These are phyloP conservation scores for Drosophila cracens DNA, from an alignment of 2,888 invertebrate genomes.

Conservation along the genomic window DNA sequence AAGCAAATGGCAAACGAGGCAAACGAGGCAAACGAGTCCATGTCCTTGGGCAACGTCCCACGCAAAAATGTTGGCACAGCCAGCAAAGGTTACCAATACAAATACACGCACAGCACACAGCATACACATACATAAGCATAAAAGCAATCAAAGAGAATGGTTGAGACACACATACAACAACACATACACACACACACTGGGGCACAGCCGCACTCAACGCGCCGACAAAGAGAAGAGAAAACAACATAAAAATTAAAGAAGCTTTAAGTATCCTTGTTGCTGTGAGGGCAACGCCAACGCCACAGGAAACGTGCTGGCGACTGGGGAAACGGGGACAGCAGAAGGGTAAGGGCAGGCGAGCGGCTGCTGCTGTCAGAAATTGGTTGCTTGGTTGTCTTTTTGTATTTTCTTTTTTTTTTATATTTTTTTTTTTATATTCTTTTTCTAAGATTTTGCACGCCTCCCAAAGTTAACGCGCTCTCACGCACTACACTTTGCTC, in stretches of 20 bases:
- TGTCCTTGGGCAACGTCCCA: conserved; percentile 81
- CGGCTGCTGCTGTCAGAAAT: conserved; percentile 45
- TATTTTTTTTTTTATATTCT: conserved; percentile 23
- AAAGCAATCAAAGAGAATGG: conserved; percentile 42
- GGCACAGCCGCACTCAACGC: conserved; percentile 52
- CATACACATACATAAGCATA: conserved; percentile 31
- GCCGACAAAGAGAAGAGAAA: conserved; percentile 75
- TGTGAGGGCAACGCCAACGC: conserved; percentile 59
- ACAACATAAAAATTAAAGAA: conserved; percentile 81
- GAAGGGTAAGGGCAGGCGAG: conserved; percentile 10
- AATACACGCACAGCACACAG: conserved; percentile 22
- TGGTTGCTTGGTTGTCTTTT: conserved; percentile 46
- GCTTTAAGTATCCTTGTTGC: conserved; percentile 77
- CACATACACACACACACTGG: conserved; percentile 13
- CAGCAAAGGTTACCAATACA: conserved; percentile 73
- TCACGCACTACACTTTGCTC: conserved; percentile 61
- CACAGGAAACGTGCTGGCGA: conserved; percentile 43
- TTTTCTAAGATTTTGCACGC: conserved; percentile 66
- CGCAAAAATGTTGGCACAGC: conserved; percentile 71
- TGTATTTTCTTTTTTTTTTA: conserved; percentile 20
- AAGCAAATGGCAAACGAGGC: conserved; percentile 60
- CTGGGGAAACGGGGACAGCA: not conserved
- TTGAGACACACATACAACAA: conserved; percentile 9
- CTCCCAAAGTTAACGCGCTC: conserved; percentile 65
- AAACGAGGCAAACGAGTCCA: conserved; percentile 72